These are phyloP conservation scores for Phortica variegata DNA, from an alignment of 1,140 invertebrate species.

Conservation along the genomic window DNA sequence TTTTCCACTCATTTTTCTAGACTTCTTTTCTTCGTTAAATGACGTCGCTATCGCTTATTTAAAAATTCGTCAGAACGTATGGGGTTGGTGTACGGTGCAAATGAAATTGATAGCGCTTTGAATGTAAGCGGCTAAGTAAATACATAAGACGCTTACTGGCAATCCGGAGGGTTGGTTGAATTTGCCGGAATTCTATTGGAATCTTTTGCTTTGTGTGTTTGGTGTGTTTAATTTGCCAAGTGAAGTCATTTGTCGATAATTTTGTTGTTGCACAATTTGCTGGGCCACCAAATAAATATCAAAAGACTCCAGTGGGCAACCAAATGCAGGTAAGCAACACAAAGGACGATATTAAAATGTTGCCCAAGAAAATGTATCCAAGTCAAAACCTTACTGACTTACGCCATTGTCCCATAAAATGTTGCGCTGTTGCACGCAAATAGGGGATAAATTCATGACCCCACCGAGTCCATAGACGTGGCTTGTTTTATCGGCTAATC, in stretches of 20 bases:
- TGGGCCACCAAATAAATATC: conserved; percentile 50
- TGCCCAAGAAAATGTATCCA: no score
- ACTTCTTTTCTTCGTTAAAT: no score
- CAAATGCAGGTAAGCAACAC: neutral
- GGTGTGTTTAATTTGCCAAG: conserved; percentile 16
- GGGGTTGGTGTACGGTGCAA: conserved; percentile 28
- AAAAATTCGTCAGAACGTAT: no score
- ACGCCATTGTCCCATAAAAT: no score
- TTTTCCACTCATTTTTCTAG: conserved; percentile 45
- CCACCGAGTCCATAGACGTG: no score
- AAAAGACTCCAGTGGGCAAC: conserved; percentile 40
- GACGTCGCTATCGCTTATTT: no score
- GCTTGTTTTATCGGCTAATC: no score
- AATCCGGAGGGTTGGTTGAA: no score
- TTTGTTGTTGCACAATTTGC: conserved; percentile 49
- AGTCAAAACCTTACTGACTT: no score
- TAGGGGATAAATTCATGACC: conserved; percentile 49
- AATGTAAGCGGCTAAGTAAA: conserved; percentile 41
- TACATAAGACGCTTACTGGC: conserved; percentile 28
- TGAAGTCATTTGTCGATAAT: conserved; percentile 14
- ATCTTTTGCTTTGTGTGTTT: conserved; percentile 23
- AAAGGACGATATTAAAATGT: no score
- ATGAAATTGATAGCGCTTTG: conserved; percentile 50
- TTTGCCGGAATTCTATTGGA: conserved; percentile 19
- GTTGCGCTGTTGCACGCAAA: conserved; percentile 50